Evolutionary conservation across 2,113 vertebrate genomes (phyloP).

Genomic region (Lepus timidus): DNA sequence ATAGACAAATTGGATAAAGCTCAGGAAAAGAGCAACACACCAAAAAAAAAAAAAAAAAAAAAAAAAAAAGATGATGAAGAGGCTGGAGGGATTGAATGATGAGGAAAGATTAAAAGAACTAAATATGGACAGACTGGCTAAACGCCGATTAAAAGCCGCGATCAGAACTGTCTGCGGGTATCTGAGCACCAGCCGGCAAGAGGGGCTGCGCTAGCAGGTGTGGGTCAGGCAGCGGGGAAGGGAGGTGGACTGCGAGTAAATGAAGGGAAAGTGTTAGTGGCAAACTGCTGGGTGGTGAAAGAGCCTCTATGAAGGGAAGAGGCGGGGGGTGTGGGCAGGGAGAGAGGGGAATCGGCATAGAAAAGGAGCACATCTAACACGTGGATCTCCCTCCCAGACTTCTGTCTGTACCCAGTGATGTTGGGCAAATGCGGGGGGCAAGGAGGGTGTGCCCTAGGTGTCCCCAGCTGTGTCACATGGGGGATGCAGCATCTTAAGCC

Average conservation of each 20-base stretch:
- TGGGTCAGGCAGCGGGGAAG: constrained; percentile 17
- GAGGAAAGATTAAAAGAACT: constrained; percentile 84
- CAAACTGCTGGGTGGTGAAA: constrained; percentile 33
- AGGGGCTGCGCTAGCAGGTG: not conserved
- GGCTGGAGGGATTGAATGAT: constrained; percentile 78
- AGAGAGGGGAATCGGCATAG: not conserved
- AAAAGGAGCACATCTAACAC: not conserved
- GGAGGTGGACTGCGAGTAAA: constrained; percentile 32
- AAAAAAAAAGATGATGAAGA: constrained; percentile 76
- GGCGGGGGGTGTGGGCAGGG: not conserved
- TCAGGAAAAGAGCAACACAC: constrained; percentile 83
- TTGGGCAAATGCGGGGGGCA: not conserved
- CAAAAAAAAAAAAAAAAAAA: constrained; percentile 76
- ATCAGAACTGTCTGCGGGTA: constrained; percentile 78
- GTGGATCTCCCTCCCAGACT: not conserved
- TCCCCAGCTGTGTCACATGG: not conserved
- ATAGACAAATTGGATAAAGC: constrained; percentile 83
- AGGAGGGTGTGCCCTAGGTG: not conserved
- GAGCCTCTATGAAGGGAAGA: not conserved
- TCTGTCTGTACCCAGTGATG: not conserved
- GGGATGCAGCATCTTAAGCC: constrained; percentile 14
- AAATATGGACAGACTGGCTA: constrained; percentile 83
- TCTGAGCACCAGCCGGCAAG: constrained; percentile 65
- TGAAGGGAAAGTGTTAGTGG: constrained; percentile 19
- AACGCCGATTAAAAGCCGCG: constrained; percentile 78